These are phyloP conservation scores for Acromyrmex charruanus DNA, from an alignment of 1,140 invertebrate species.

Conservation along the genomic window DNA sequence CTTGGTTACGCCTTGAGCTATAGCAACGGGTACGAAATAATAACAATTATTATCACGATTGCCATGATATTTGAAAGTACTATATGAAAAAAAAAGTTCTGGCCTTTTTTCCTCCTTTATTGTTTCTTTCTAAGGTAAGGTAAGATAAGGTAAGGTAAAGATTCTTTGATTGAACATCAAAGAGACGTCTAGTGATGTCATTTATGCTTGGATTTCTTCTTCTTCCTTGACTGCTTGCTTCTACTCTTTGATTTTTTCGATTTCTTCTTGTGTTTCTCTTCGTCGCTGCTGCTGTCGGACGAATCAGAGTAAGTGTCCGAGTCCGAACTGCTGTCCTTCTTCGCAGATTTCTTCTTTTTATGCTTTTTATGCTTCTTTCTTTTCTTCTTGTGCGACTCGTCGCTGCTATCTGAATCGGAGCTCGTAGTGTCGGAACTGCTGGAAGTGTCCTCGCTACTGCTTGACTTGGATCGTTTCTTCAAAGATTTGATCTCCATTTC, in stretches of 20 bases:
- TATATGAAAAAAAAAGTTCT: conserved; percentile 43
- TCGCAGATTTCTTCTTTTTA: conserved; percentile 81
- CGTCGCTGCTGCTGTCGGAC: conserved; percentile 85
- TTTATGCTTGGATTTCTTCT: conserved; percentile 87
- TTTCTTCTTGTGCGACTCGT: conserved; percentile 84
- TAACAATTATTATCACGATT: conserved; percentile 12
- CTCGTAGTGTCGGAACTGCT: conserved; percentile 81
- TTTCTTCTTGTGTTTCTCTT: conserved; percentile 86
- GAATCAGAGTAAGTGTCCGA: conserved; percentile 84
- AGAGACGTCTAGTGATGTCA: conserved; percentile 80
- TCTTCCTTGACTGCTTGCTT: conserved; percentile 87
- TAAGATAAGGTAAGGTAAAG: conserved; percentile 27
- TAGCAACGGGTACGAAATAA: conserved; percentile 42
- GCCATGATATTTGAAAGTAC: conserved; percentile 54
- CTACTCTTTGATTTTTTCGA: conserved; percentile 84
- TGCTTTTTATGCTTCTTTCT: conserved; percentile 85
- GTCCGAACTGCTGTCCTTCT: conserved; percentile 82
- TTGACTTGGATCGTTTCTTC: conserved; percentile 79
- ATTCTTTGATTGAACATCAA: conserved; percentile 41
- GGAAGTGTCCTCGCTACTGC: conserved; percentile 75
- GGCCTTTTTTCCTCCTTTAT: not conserved
- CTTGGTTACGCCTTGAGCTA: conserved; percentile 29
- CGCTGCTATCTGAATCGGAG: conserved; percentile 82
- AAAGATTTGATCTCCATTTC: conserved; percentile 75
- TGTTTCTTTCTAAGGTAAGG: not conserved